Percentiles rank a stretch among this genome's conserved stretches.
phyloP scores from a whole-genome alignment of 2,888 invertebrate species.

The Pyrochroa serraticornis region DNA sequence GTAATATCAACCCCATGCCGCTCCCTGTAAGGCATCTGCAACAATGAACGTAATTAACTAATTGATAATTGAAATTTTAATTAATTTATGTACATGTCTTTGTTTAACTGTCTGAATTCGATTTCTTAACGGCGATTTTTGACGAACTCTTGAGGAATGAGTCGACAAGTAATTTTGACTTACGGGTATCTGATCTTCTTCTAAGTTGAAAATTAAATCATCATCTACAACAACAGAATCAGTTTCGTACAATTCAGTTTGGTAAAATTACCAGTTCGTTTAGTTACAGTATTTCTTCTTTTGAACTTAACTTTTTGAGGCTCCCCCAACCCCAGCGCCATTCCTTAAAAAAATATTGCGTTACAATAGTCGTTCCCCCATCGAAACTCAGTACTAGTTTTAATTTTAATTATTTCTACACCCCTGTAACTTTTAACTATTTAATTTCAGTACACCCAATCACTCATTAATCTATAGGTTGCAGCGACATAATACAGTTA shows the following conservation, averaged over 20 bases:
- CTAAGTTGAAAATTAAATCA: constrained; percentile 84
- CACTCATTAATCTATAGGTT: no score
- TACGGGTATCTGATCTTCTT: constrained; percentile 70
- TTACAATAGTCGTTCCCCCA: neutral
- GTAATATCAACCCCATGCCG: constrained; percentile 79
- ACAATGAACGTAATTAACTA: constrained; percentile 29
- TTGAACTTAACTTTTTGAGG: constrained; percentile 62
- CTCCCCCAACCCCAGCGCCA: constrained; percentile 77
- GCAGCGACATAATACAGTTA: no score
- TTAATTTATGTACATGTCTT: constrained; percentile 48
- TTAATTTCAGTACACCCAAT: no score
- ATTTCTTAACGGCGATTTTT: constrained; percentile 63
- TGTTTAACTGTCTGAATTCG: constrained; percentile 47
- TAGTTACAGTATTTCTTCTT: constrained; percentile 52
- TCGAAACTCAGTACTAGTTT: neutral
- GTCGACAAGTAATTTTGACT: constrained; percentile 25
- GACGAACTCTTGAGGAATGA: constrained; percentile 57
- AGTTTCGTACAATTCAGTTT: no score
- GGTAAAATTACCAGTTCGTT: constrained; percentile 47
- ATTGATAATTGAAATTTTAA: constrained; percentile 11
- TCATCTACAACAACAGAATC: constrained; percentile 60
- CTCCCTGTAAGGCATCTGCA: constrained; percentile 57
- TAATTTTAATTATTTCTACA: neutral
- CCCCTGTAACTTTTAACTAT: no score
- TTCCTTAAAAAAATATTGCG: constrained; percentile 60